phyloP scores from a whole-genome alignment of 2,797 vertebrate species.

The Dryobates pubescens region DNA sequence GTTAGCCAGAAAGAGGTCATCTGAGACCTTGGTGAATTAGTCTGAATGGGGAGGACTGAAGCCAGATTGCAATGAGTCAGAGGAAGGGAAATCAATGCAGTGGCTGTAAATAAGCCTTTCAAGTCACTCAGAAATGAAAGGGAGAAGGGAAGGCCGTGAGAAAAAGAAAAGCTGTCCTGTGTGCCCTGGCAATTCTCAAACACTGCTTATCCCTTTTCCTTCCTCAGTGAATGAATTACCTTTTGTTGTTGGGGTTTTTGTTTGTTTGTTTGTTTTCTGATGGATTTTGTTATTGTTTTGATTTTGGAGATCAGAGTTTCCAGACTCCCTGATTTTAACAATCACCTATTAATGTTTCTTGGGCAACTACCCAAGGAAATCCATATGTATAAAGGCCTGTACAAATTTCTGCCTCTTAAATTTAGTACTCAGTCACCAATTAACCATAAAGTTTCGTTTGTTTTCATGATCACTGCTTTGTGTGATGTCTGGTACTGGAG shows the following conservation, averaged over 20 bases:
- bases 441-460: conserved; percentile 58
- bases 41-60: conserved; percentile 44
- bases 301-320: conserved; percentile 41
- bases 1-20: conserved; percentile 59
- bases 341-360: background rate
- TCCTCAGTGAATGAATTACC: conserved; percentile 6
- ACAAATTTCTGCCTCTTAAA: conserved; percentile 12
- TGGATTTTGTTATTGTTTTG: conserved; percentile 20
- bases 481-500: conserved; percentile 25
- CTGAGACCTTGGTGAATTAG: conserved; percentile 59
- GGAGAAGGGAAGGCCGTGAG: background rate
- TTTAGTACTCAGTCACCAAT: conserved; percentile 37
- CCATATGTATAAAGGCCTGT: background rate
- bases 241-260: background rate
- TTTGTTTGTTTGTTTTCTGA: background rate
- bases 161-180: conserved; percentile 59
- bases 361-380: conserved; percentile 42
- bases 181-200: conserved; percentile 46
- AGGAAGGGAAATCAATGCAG: conserved; percentile 69
- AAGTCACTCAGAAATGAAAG: conserved; percentile 55
- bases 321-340: conserved; percentile 15
- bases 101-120: conserved; percentile 66
- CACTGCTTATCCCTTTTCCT: conserved; percentile 32
- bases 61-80: conserved; percentile 67
- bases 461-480: conserved; percentile 45